Evolutionary conservation across 2,113 vertebrate genomes (phyloP).

Genomic region (Mastomys coucha): DNA sequence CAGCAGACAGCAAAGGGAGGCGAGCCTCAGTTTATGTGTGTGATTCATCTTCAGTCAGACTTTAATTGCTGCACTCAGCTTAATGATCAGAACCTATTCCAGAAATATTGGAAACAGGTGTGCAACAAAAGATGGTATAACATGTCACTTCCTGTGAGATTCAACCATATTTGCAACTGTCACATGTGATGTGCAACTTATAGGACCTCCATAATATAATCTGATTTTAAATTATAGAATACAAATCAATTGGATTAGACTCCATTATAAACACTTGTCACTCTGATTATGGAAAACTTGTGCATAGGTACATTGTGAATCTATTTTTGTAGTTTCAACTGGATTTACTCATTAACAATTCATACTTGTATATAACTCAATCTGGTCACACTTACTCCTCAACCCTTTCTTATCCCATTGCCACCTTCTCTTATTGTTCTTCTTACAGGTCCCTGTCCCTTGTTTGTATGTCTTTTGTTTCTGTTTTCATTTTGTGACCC

Average conservation of each 20-base stretch:
- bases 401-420: too few species aligned
- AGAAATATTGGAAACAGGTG: constrained; percentile 72
- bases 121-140: constrained; percentile 59
- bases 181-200: constrained; percentile 40
- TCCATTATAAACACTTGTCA: constrained; percentile 7
- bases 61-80: constrained; percentile 74
- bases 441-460: neutral
- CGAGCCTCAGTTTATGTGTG: constrained; percentile 41
- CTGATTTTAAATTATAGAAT: constrained; percentile 57
- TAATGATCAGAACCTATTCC: constrained; percentile 66
- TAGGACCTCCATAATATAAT: constrained; percentile 24
- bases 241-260: constrained; percentile 12
- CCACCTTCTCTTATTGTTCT: too few species aligned
- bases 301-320: neutral
- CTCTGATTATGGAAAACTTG: neutral
- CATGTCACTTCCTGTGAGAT: constrained; percentile 61
- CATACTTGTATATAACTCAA: neutral
- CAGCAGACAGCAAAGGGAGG: constrained; percentile 44
- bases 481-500: neutral
- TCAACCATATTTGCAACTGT: constrained; percentile 42
- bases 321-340: neutral
- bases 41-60: constrained; percentile 68
- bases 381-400: neutral
- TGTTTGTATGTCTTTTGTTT: neutral
- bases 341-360: neutral